phyloP scores from a whole-genome alignment of 2,113 vertebrate species.

The Engraulis encrasicolus region DNA sequence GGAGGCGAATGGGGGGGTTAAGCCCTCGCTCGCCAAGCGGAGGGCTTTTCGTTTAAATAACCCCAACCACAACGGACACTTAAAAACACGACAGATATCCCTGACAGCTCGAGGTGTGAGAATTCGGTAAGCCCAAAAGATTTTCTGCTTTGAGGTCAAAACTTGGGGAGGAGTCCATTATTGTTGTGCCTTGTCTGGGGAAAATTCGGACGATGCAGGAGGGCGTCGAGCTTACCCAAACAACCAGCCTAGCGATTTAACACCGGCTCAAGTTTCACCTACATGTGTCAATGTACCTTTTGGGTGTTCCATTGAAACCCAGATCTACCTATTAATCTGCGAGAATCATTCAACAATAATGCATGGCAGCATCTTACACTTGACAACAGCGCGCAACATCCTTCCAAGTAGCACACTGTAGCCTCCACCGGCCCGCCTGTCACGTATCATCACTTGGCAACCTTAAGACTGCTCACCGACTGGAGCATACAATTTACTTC shows the following conservation, averaged over 20 bases:
- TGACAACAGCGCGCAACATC: conserved; percentile 56
- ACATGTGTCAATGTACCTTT: neutral
- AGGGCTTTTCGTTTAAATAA: conserved; percentile 68
- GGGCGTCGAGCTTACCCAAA: conserved; percentile 11
- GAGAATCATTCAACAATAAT: conserved; percentile 34
- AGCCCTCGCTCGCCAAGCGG: conserved; percentile 62
- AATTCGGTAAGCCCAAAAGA: conserved; percentile 26
- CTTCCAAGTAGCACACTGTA: conserved; percentile 35
- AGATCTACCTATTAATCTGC: conserved; percentile 24
- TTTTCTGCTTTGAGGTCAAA: conserved; percentile 49
- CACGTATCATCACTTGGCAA: conserved; percentile 57
- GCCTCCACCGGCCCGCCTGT: conserved; percentile 62
- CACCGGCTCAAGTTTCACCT: neutral
- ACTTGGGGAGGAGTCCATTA: conserved; percentile 50
- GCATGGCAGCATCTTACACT: conserved; percentile 59
- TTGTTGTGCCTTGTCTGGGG: conserved; percentile 2
- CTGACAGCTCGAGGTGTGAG: conserved; percentile 44
- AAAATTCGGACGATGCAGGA: conserved; percentile 10
- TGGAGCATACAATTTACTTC: conserved; percentile 55
- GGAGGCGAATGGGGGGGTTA: conserved; percentile 65
- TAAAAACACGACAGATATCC: conserved; percentile 11
- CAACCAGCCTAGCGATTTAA: conserved; percentile 4
- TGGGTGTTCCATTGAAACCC: neutral
- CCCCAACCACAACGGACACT: conserved; percentile 48
- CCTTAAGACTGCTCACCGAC: conserved; percentile 60